Evolutionary conservation across 2,113 vertebrate species (phyloP).

Genomic region (Dendrocopos noguchii): DNA sequence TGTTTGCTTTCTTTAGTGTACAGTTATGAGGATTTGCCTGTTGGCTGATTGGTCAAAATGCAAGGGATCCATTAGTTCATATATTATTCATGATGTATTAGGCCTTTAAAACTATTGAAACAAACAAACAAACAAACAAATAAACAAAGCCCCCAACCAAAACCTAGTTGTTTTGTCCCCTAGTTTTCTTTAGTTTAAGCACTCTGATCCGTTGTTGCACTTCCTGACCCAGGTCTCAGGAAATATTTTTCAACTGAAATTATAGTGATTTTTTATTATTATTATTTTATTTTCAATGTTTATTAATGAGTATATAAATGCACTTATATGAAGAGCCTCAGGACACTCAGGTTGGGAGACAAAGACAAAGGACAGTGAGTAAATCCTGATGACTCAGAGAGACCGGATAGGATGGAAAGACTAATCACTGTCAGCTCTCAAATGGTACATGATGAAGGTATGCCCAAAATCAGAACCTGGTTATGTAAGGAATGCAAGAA

Average conservation of each 20-base stretch:
- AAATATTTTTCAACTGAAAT: not conserved
- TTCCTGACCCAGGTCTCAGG: not conserved
- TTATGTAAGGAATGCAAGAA: not conserved
- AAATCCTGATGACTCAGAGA: not conserved
- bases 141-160: not conserved
- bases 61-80: not conserved
- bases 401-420: not conserved
- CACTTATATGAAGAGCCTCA: not conserved
- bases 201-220: not conserved
- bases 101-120: not conserved
- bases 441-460: not conserved
- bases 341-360: not conserved
- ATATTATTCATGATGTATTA: not conserved
- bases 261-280: not conserved
- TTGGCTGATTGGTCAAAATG: not conserved
- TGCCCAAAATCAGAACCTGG: not conserved
- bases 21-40: not conserved
- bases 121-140: too few relatives aligned
- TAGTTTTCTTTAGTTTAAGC: not conserved
- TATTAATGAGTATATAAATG: not conserved
- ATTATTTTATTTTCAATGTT: too few relatives aligned
- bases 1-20: not conserved
- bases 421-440: not conserved
- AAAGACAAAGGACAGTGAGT: not conserved
- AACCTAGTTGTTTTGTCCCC: not conserved